Base-by-base conservation (phyloP, 37 sponge, comb jelly and placozoan species). In the Cladorhizidae sp. region DNA sequence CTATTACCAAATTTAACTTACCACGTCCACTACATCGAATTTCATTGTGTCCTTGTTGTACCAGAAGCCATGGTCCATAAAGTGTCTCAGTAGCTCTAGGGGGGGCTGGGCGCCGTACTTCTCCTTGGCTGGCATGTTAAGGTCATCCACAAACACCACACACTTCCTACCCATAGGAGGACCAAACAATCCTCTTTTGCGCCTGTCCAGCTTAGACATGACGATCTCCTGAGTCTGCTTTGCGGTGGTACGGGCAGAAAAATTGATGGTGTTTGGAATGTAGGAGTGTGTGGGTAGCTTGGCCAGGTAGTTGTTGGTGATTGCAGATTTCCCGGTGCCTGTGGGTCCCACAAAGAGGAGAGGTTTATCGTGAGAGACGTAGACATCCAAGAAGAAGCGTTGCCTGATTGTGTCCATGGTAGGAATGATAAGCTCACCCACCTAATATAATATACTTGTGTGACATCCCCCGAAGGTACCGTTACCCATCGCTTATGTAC, bases 101-200 rank as follows among this genome's bases (percentile, higher is more conserved):
- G 99, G 99, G 15, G 99, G 99, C 80, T 98, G 99, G 38, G 99
- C 99, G 32, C 99, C 99, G 55, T 98, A 98, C 58, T 89, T 87
- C 92, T 98, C 99, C 54, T 98, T 98, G 33, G 91, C 89, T 14
- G 99, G 99, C 99, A 98, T 98, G 87, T 98, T 98, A 38, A 98
- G 85, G 54, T 98, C 99, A 68, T 98, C 99, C 67, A 98, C 99
- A 85, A 98, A 98, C 63, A 95, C 90, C 39, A 98, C 80, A 59
- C 84, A 84, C 65, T 83, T 93, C 77, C 89, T 95, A 17, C 94
- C 96, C 75, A 98, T 79, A 14, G 96, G 96, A 52, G 99, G 99
- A 3, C 99, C 99, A 81, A 85, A 93, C 62, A 98, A 81, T 51
- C 96, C 96, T 75, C 95, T 98, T 42, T 96, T 72, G 22, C 99